A percentile compares a stretch with the other conserved stretches of the same genome.
Evolutionary conservation across 2,797 vertebrate genomes (phyloP).

Genomic region (Siniperca scherzeri): DNA sequence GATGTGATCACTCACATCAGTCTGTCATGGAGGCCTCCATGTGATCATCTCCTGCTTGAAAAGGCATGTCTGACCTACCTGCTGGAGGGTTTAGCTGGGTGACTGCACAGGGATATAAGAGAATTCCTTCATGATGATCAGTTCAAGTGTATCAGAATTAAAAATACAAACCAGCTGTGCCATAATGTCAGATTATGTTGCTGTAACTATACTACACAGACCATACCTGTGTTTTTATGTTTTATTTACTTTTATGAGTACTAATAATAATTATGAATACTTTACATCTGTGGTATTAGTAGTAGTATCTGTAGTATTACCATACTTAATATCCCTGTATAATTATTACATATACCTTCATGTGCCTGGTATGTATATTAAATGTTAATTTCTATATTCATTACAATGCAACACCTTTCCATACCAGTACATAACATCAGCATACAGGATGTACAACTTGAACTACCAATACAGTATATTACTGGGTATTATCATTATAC

Average conservation of each 20-base stretch:
- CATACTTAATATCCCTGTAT: background rate
- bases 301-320: background rate
- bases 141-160: background rate
- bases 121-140: background rate
- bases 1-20: background rate
- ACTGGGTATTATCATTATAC: background rate
- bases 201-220: background rate
- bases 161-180: background rate
- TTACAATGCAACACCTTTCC: background rate
- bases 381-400: background rate
- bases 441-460: background rate
- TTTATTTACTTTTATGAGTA: background rate
- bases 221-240: background rate
- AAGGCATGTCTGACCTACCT: too few relatives aligned
- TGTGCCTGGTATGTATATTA: background rate
- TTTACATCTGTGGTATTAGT: background rate
- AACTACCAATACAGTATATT: background rate
- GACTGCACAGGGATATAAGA: background rate
- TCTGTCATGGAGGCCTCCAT: background rate
- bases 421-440: background rate
- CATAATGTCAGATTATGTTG: background rate
- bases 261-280: background rate
- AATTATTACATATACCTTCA: background rate
- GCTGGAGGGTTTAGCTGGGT: background rate
- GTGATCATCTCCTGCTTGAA: background rate